These are phyloP conservation scores for Pachycephala philippinensis DNA, from an alignment of 2,113 vertebrate species.

Conservation along the genomic window DNA sequence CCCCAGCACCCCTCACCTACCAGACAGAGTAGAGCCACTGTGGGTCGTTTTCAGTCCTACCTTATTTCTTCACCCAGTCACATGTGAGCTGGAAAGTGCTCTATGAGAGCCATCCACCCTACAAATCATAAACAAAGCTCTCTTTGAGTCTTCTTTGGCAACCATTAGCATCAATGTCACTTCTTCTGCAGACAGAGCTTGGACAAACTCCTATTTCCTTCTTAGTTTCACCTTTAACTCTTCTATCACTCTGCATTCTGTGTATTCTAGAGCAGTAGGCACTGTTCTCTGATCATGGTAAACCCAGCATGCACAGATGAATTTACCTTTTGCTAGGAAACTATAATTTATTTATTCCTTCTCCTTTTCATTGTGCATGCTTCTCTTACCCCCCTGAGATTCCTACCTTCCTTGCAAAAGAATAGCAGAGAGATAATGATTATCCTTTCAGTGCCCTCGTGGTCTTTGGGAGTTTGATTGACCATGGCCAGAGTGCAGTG, in stretches of 20 bases:
- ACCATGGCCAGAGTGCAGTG: too few species aligned
- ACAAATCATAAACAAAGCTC: background rate
- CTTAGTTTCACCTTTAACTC: background rate
- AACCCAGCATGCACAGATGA: background rate
- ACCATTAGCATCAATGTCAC: background rate
- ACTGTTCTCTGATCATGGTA: background rate
- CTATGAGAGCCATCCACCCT: background rate
- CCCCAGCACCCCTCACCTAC: background rate
- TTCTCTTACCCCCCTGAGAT: background rate
- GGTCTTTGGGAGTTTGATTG: background rate
- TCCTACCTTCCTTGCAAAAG: background rate
- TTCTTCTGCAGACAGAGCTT: background rate
- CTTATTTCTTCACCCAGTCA: background rate
- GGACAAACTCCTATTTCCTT: background rate
- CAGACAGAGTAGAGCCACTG: background rate
- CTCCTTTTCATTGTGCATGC: background rate
- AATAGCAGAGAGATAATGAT: background rate
- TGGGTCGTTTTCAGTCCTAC: background rate
- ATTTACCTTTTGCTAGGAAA: background rate
- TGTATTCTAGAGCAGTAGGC: background rate
- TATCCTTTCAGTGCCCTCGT: background rate
- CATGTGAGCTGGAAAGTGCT: background rate
- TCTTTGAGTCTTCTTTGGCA: background rate
- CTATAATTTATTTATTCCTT: background rate
- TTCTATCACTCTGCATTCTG: background rate